phyloP scores from a whole-genome alignment of 2,113 vertebrate species.

The Machaerirhynchus nigripectus region DNA sequence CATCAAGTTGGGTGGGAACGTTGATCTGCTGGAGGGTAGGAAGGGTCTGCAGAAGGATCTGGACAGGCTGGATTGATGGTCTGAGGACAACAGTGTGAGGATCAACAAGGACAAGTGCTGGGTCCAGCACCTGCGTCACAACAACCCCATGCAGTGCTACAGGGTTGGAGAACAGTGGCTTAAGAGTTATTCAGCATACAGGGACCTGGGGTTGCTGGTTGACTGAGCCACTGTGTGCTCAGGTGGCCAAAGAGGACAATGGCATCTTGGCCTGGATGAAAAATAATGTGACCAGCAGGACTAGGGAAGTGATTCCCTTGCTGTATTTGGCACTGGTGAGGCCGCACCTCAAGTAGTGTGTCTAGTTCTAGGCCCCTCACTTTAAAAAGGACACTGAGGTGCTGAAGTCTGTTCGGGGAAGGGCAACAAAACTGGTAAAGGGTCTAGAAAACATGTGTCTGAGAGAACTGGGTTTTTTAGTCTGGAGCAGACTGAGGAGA shows the following conservation, averaged over 20 bases:
- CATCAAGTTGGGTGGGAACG: background rate
- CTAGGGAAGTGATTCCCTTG: background rate
- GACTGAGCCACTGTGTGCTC: background rate
- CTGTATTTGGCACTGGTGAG: background rate
- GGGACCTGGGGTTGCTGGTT: fast-evolving
- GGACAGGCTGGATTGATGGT: background rate
- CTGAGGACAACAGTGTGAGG: background rate
- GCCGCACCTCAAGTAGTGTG: no score
- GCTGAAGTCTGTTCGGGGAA: background rate
- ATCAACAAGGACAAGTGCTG: background rate
- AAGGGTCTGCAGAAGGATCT: background rate
- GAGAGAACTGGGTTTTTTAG: background rate
- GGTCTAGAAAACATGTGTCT: background rate
- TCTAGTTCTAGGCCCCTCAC: background rate
- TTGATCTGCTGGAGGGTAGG: background rate
- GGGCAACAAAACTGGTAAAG: background rate
- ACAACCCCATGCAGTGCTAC: background rate
- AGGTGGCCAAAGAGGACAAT: background rate
- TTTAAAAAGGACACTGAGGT: background rate
- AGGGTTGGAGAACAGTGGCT: background rate
- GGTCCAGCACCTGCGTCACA: background rate
- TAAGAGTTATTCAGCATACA: background rate
- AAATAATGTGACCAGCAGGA: background rate
- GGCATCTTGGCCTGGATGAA: background rate
- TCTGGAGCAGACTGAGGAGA: background rate